A percentile compares a stretch with the other conserved stretches of the same genome.
Evolutionary conservation across 2,797 vertebrate genomes (phyloP).

Genomic region (Pipistrellus kuhlii): DNA sequence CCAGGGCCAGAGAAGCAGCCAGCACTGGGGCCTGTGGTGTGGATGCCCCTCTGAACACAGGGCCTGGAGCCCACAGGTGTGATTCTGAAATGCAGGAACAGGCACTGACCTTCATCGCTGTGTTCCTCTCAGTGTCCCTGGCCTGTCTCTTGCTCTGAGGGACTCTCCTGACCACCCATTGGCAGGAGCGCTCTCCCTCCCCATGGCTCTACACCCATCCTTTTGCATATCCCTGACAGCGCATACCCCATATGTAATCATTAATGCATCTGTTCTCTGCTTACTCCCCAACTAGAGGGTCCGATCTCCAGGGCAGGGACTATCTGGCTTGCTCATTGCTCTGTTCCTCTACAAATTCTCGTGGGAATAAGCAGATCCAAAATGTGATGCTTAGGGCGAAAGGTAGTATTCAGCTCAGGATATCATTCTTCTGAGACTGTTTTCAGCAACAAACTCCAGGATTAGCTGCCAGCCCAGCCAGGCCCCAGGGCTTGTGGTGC

Average conservation of each 20-base stretch:
- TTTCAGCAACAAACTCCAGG: neutral
- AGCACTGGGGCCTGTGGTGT: neutral
- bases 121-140: slow-evolving; percentile 60
- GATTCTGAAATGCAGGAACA: slow-evolving; percentile 61
- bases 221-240: neutral
- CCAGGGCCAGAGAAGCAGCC: neutral
- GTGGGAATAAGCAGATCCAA: neutral
- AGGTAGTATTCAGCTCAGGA: neutral
- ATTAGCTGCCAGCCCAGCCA: neutral
- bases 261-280: neutral
- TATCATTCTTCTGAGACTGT: neutral
- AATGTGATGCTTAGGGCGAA: neutral
- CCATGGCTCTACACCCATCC: neutral
- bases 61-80: neutral
- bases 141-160: slow-evolving; percentile 66
- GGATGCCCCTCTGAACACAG: neutral
- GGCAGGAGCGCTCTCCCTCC: neutral
- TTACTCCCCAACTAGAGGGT: neutral
- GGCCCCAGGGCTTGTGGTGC: neutral
- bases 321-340: neutral
- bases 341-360: neutral
- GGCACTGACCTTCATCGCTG: slow-evolving; percentile 68
- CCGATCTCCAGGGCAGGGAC: neutral
- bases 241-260: neutral
- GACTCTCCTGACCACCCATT: no score